Evolutionary conservation across 2,797 vertebrate species (phyloP), one percentile per base, ranked within the genome.

Genomic region (Miichthys miiuy): DNA sequence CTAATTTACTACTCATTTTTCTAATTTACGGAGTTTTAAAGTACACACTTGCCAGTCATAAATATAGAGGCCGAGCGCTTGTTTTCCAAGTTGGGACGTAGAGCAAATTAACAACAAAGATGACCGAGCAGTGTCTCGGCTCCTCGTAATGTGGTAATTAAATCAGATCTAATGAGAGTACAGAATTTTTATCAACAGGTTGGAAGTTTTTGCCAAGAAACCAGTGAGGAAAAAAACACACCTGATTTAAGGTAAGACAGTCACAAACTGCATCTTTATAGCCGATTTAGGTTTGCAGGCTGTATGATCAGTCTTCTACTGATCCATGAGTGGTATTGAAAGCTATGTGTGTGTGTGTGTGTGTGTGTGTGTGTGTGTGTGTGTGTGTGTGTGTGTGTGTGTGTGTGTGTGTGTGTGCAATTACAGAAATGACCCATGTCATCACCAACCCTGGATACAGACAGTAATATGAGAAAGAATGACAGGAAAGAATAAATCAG

Each of bases 1-100:
- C 68, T 56, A 72, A 76, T 80, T 68, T 72, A 60, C 21, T 27
- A 10, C 56, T 78, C 14, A 51, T 78, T 80, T 68, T 56, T 65
- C 63, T 61, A 17, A 75, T 72, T 80, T 73, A 51, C 20, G 18
- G 16, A 47, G 14, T 70, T 75, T 73, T 27, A 41, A 70, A 70
- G 30, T 41, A 56, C 23, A 67, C 61, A 55, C 41, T 13, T 5
- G 25, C 18, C 3, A 27, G n/a, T 69, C 42, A 62, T 47, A 46
- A 41, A 62, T 46, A 46, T 47, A 3, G 18, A 4, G 8, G 4
- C 17, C 8, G 18, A 16, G 11, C 3, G 6, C 14, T 46, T 10
- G 55, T 30, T 75, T 71, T 58, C 11, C 21, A 73, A 18, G 20
- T 42, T 56, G 16, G 30, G 16, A 67, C 5, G 2, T 13, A 16